Evolutionary conservation across 2,113 vertebrate genomes (phyloP).

Genomic region (Bufo bufo): DNA sequence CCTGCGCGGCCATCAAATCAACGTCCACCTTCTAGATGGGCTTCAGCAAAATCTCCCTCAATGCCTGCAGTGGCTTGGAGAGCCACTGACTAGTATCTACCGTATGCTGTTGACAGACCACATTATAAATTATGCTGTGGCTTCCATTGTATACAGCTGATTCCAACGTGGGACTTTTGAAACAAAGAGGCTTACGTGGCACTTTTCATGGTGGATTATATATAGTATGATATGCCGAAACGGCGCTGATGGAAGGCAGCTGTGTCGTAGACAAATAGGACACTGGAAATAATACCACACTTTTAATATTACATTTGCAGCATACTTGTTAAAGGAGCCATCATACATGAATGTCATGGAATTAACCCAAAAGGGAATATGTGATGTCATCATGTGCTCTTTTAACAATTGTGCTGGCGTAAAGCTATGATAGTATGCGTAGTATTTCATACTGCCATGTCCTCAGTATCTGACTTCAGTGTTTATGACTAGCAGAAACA

Average conservation of each 20-base stretch:
- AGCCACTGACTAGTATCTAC: slow-evolving; percentile 17
- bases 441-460: slow-evolving; percentile 65
- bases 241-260: neutral
- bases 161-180: neutral
- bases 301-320: neutral
- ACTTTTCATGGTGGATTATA: slow-evolving; percentile 15
- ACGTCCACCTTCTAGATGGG: slow-evolving; percentile 92
- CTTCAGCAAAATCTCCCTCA: slow-evolving; percentile 64
- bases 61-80: slow-evolving; percentile 35
- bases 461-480: slow-evolving; percentile 79
- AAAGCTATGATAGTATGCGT: neutral
- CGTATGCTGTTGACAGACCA: neutral
- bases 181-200: neutral
- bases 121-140: neutral
- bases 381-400: neutral
- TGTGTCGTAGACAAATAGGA: neutral
- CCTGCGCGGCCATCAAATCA: slow-evolving; percentile 88
- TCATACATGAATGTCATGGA: neutral
- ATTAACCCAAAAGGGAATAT: neutral
- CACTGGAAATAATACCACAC: neutral
- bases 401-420: slow-evolving; percentile 12
- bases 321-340: slow-evolving; percentile 21
- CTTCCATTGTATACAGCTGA: slow-evolving; percentile 10
- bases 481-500: slow-evolving; percentile 68
- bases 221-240: neutral